Conservation (phyloP, 2,797 vertebrate genomes). For the Chrosomus eos region DNA sequence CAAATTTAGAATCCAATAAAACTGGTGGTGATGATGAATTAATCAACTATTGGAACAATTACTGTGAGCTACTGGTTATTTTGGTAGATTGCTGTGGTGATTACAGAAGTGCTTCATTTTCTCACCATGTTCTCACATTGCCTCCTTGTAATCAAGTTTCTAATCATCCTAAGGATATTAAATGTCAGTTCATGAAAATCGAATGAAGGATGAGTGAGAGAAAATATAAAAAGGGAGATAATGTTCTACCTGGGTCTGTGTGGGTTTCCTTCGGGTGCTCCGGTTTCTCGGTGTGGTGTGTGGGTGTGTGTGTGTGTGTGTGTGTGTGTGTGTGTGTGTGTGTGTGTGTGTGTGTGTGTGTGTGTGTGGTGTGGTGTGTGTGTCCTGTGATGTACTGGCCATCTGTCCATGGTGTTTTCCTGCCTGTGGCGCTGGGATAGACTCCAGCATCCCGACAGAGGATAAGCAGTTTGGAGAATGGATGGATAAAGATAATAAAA, state of each 20-base stretch:
- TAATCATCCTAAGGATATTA: background rate
- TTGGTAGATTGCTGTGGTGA: background rate
- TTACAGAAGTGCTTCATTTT: background rate
- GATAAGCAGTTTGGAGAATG: background rate
- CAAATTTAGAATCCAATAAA: background rate
- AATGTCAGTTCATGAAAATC: background rate
- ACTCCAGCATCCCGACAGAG: slow-evolving; percentile 4
- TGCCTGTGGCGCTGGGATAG: background rate
- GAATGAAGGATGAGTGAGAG: background rate
- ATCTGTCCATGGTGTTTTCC: background rate
- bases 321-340: background rate
- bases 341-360: background rate
- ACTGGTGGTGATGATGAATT: background rate
- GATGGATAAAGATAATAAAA: background rate
- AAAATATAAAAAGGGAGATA: background rate
- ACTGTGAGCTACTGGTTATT: background rate
- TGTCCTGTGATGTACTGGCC: background rate
- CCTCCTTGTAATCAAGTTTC: background rate
- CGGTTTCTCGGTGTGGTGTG: background rate
- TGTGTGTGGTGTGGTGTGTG: background rate
- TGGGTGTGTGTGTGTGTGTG: background rate
- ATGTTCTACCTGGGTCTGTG: background rate
- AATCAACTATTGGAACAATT: background rate
- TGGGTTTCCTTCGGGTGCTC: background rate
- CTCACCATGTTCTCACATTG: background rate